phyloP scores from a whole-genome alignment of 1,140 invertebrate genomes.

The Oreohelix idahoensis region DNA sequence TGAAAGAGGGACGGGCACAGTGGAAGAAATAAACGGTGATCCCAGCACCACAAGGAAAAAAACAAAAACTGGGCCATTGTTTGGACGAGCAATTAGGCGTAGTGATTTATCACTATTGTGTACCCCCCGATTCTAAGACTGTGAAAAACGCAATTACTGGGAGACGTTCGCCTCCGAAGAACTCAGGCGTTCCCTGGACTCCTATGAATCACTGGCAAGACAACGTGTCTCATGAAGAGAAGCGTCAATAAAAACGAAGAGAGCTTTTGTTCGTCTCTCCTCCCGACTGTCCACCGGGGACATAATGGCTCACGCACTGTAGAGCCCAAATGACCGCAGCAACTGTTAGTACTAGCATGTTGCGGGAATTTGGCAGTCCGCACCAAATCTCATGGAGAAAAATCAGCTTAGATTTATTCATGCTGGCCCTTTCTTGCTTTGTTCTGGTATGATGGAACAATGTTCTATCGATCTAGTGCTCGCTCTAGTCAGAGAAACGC shows the following conservation, averaged over 20 bases:
- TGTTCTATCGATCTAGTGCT: background rate
- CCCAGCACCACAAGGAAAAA: background rate
- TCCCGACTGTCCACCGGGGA: background rate
- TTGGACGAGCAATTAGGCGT: conserved; percentile 30
- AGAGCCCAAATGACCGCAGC: background rate
- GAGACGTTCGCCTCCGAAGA: background rate
- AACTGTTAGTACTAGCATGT: conserved; percentile 1
- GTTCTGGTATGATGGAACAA: background rate
- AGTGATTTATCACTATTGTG: conserved; percentile 34
- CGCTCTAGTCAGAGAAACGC: no score
- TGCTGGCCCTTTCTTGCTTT: background rate
- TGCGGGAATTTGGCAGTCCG: background rate
- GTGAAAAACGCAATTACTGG: conserved; percentile 37
- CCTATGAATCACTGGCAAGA: conserved; percentile 18
- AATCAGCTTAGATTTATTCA: background rate
- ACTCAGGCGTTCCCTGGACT: conserved; percentile 16
- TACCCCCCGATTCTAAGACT: background rate
- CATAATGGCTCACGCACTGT: background rate
- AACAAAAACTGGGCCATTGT: conserved; percentile 14
- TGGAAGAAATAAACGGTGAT: background rate
- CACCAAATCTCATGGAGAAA: background rate
- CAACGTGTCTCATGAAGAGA: background rate
- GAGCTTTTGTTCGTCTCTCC: background rate
- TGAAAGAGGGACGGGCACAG: background rate
- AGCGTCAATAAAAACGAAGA: conserved; percentile 25